phyloP scores from a whole-genome alignment of 2,888 invertebrate genomes.

The Heteromurus nitidus region DNA sequence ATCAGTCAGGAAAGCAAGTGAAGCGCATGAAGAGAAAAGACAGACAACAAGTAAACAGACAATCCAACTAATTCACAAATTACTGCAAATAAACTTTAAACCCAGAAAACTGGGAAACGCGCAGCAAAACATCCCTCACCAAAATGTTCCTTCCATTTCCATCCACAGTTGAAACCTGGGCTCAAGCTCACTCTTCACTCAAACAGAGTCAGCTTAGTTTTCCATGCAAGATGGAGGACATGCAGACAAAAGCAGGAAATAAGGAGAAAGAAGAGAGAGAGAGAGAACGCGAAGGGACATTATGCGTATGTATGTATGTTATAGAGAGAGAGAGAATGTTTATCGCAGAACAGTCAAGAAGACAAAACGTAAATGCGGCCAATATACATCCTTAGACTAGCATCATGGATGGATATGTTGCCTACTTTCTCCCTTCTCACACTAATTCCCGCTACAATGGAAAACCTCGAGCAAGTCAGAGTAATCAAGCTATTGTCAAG shows the following conservation, averaged over 20 bases:
- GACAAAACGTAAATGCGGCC: not conserved
- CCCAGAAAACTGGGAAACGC: constrained; percentile 26
- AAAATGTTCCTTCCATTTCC: no score
- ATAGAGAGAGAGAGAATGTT: not conserved
- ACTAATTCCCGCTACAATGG: constrained; percentile 1
- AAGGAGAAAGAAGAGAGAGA: constrained; percentile 8
- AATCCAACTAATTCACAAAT: constrained; percentile 56
- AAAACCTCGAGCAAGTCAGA: not conserved
- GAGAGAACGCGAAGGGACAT: not conserved
- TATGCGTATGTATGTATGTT: not conserved
- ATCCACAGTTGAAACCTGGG: no score
- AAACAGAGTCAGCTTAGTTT: no score
- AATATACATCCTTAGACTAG: not conserved
- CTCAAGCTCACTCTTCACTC: no score
- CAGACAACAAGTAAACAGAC: constrained; percentile 52
- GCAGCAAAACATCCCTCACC: no score
- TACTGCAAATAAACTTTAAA: constrained; percentile 59
- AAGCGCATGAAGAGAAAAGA: constrained; percentile 41
- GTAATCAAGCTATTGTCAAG: constrained; percentile 14
- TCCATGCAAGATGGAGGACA: not conserved
- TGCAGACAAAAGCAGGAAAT: no score
- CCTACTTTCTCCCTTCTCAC: not conserved
- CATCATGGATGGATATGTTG: not conserved
- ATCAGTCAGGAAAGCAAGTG: constrained; percentile 38
- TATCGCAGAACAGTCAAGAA: constrained; percentile 16